These are phyloP conservation scores for Salarias fasciatus DNA, from an alignment of 2,797 vertebrate species.

Conservation along the genomic window DNA sequence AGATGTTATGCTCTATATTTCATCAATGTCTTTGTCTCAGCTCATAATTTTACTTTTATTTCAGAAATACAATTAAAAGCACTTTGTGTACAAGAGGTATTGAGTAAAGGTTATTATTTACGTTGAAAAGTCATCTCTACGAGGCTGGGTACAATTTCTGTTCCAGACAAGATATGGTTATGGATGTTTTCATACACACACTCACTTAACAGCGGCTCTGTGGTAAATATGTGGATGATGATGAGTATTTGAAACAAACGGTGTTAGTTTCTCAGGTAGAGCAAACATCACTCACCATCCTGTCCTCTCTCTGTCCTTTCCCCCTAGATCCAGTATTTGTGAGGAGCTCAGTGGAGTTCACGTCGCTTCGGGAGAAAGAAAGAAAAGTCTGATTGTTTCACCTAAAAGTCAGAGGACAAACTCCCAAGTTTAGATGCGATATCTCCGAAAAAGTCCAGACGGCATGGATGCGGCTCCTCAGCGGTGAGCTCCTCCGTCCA, in stretches of 20 bases:
- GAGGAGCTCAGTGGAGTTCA: slow-evolving; percentile 32
- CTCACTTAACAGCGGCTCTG: background rate
- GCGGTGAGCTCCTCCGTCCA: slow-evolving; percentile 68
- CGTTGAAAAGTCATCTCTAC: no score
- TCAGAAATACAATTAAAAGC: no score
- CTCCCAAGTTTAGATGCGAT: slow-evolving; percentile 46
- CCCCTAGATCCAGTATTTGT: slow-evolving; percentile 35
- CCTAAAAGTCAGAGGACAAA: slow-evolving; percentile 15
- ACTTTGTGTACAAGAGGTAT: no score
- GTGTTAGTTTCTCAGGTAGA: slow-evolving; percentile 1
- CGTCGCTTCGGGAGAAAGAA: background rate
- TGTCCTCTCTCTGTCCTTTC: slow-evolving; percentile 28
- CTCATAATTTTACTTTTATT: no score
- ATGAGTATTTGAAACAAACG: slow-evolving; percentile 6
- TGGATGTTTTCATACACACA: no score
- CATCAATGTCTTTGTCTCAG: no score
- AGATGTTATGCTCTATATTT: no score
- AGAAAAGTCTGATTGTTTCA: slow-evolving; percentile 13
- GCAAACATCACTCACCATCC: slow-evolving; percentile 74
- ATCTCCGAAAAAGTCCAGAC: slow-evolving; percentile 47
- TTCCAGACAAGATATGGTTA: no score
- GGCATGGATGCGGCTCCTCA: slow-evolving; percentile 66
- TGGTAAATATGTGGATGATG: slow-evolving; percentile 1
- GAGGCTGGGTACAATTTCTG: no score
- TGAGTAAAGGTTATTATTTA: no score